Conservation (phyloP, 92 coral and sea anemone genomes). For the Diadumene lineata region DNA sequence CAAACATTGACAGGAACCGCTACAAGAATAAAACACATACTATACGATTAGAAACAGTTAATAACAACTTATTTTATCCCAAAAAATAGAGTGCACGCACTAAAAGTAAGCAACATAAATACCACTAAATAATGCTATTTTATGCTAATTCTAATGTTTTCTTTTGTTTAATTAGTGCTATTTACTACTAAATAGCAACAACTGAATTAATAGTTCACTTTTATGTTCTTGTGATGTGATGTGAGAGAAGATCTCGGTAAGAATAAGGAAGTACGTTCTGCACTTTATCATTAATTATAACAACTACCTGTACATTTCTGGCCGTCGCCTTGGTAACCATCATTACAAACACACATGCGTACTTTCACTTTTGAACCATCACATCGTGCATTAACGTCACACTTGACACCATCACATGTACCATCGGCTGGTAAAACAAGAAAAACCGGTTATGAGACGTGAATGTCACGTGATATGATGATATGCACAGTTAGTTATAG, state of each 20-base stretch:
- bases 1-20: conserved; percentile 22
- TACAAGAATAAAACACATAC: background rate
- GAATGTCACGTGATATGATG: background rate
- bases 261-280: too few species aligned
- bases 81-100: too few species aligned
- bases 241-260: too few species aligned
- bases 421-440: conserved; percentile 42
- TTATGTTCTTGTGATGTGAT: too few species aligned
- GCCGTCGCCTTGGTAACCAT: conserved; percentile 60
- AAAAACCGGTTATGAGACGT: background rate
- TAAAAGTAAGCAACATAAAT: too few species aligned
- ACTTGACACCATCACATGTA: conserved; percentile 61
- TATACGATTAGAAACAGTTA: background rate
- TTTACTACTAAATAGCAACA: too few species aligned
- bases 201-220: too few species aligned
- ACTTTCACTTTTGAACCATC: conserved; percentile 29
- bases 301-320: conserved; percentile 60
- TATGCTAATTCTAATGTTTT: too few species aligned
- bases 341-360: conserved; percentile 56
- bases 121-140: too few species aligned
- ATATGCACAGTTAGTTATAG: background rate
- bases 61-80: too few species aligned
- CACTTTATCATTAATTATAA: too few species aligned
- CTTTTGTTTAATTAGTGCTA: too few species aligned
- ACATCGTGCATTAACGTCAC: conserved; percentile 72